phyloP scores from a whole-genome alignment of 2,113 vertebrate species.

The Tragelaphus scriptus region DNA sequence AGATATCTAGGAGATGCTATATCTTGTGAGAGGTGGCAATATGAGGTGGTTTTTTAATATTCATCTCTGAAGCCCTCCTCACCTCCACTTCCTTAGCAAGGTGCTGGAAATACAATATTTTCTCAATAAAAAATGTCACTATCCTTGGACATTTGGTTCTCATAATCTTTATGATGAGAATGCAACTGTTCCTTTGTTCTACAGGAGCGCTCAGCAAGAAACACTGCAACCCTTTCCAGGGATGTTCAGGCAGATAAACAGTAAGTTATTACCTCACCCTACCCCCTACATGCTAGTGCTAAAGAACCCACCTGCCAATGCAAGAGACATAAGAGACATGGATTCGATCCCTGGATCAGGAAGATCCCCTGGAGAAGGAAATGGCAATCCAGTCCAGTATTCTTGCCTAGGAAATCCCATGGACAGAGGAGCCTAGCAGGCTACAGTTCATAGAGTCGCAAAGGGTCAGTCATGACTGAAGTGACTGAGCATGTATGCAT shows the following conservation, averaged over 20 bases:
- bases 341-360: background rate
- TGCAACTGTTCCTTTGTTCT: background rate
- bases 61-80: background rate
- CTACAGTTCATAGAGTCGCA: background rate
- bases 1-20: background rate
- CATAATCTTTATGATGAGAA: background rate
- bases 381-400: background rate
- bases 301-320: background rate
- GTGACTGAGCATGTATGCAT: background rate
- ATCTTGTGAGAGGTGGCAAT: background rate
- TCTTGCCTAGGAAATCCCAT: background rate
- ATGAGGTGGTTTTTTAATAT: background rate
- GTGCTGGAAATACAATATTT: slow-evolving; percentile 7
- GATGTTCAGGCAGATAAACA: background rate
- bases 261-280: background rate
- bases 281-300: background rate
- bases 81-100: background rate
- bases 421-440: background rate
- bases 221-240: background rate
- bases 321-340: background rate
- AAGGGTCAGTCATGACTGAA: background rate
- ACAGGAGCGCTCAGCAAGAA: background rate
- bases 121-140: background rate
- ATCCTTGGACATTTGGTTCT: background rate
- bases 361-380: background rate